Percentiles rank a stretch among this genome's conserved stretches.
Evolutionary conservation across 2,888 invertebrate species (phyloP).

Genomic region (Cerastis rubricosa): DNA sequence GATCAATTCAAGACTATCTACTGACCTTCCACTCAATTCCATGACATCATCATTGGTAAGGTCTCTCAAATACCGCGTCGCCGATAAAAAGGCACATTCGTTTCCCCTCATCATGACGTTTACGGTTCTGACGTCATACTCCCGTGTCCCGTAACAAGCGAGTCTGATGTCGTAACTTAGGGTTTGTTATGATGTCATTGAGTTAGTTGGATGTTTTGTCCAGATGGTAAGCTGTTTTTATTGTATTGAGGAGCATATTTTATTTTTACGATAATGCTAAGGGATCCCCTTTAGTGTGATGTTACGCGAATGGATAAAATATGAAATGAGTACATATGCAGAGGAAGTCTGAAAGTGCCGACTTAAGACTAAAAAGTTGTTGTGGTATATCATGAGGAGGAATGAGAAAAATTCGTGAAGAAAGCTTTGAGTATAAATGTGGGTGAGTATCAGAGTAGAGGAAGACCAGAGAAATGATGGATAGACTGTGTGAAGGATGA

Average conservation of each 20-base stretch:
- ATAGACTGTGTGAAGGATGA: neutral
- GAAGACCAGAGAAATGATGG: neutral
- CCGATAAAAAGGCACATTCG: slow-evolving; percentile 52
- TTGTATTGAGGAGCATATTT: neutral
- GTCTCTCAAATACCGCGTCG: slow-evolving; percentile 40
- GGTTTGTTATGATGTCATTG: slow-evolving; percentile 45
- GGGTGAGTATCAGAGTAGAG: neutral
- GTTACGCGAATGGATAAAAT: too few relatives aligned
- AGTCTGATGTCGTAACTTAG: slow-evolving; percentile 24
- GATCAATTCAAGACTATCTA: slow-evolving; percentile 5
- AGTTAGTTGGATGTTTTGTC: slow-evolving; percentile 6
- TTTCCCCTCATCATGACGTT: slow-evolving; percentile 49
- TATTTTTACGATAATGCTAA: too few relatives aligned
- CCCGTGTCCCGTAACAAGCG: slow-evolving; percentile 45
- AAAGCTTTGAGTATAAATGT: too few relatives aligned
- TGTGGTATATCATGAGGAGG: too few relatives aligned
- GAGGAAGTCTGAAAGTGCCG: too few relatives aligned
- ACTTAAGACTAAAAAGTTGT: too few relatives aligned
- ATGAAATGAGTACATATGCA: too few relatives aligned
- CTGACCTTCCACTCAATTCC: slow-evolving; percentile 28
- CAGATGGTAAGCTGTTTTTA: neutral
- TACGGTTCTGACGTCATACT: slow-evolving; percentile 47
- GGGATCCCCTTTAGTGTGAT: too few relatives aligned
- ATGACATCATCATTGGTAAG: slow-evolving; percentile 44
- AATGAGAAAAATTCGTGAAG: too few relatives aligned